Percentiles rank a stretch among this genome's conserved stretches.
These are phyloP conservation scores for Quadroppia sp. DNA, from an alignment of 2,888 invertebrate species.

Conservation along the genomic window DNA sequence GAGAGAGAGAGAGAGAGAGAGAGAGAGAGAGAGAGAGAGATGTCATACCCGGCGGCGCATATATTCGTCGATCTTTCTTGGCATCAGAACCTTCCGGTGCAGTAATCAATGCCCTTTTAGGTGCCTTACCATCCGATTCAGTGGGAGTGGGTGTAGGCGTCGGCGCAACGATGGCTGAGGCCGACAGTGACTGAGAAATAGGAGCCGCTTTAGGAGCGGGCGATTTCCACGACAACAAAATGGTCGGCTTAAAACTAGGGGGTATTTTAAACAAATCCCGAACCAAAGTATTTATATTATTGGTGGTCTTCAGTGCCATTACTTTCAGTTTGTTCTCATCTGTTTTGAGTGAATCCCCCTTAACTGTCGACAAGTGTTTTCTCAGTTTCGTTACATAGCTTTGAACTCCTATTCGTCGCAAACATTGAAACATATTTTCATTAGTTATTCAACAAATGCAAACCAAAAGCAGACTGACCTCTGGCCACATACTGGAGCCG, in stretches of 20 bases:
- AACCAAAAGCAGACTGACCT: constrained; percentile 56
- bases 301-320: constrained; percentile 77
- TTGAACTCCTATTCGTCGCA: constrained; percentile 63
- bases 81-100: constrained; percentile 40
- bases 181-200: neutral
- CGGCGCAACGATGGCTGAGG: neutral
- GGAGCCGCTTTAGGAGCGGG: neutral
- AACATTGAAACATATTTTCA: no score
- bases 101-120: constrained; percentile 39
- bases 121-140: neutral
- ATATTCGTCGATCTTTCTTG: constrained; percentile 45
- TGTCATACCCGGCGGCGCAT: constrained; percentile 46
- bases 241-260: constrained; percentile 73
- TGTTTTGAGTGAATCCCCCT: constrained; percentile 66
- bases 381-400: constrained; percentile 71
- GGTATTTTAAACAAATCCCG: constrained; percentile 91
- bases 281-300: constrained; percentile 85
- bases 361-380: constrained; percentile 61
- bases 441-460: no score
- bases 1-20: neutral
- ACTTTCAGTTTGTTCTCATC: constrained; percentile 64
- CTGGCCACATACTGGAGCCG: constrained; percentile 87
- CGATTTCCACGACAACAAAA: constrained; percentile 47
- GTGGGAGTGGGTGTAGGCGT: neutral
- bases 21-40: neutral